Base-by-base conservation (phyloP, 2,113 vertebrate species). In the Hylia prasina region DNA sequence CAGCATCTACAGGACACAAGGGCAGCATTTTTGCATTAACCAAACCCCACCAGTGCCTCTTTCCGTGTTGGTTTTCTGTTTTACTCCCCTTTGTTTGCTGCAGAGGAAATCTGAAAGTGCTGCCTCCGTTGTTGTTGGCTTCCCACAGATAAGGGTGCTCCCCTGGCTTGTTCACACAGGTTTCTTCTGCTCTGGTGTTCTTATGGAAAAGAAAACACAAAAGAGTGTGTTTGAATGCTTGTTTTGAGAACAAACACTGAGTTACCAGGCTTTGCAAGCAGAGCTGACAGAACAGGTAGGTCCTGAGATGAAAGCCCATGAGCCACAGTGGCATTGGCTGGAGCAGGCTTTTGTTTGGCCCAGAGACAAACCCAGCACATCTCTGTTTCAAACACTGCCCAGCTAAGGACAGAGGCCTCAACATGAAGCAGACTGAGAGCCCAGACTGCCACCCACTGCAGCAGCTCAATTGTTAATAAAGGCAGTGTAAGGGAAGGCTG, bases 181-280 rank as follows among this genome's bases (percentile, higher is more conserved):
- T 65, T 87, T 47, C 17, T 82, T 72, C 84, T 84, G 31, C 37
- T 51, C 51, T 2, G 2, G 17, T 73, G 92, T 86, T 83, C 76
- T 64, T 60, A 27, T 2, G 6, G 56, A 50, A 37, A 61, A 57
- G 28, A 33, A 63, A 71, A 71, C 23, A 76, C 54, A 35, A 42
- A 78, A 64, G 48, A 39, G 16, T 5, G 2, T 35, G 22, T 79
- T 79, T 60, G n/a, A 77, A 39, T 11, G 35, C 13, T 76, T 92
- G 51, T 93, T 94, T 94, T 72, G 75, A 96, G 86, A 95, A 75
- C 71, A 92, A 91, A 86, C 60, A 82, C 39, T 39, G 64, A 69
- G 24, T 64, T 86, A 57, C 0, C 30, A 76, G 76, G 60, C 23
- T 89, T 71, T 96, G 40, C 65, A 69, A 50, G 37, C 9, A 8